These are phyloP conservation scores for Enteromius paludinosus DNA, from an alignment of 2,797 vertebrate genomes.

Conservation along the genomic window DNA sequence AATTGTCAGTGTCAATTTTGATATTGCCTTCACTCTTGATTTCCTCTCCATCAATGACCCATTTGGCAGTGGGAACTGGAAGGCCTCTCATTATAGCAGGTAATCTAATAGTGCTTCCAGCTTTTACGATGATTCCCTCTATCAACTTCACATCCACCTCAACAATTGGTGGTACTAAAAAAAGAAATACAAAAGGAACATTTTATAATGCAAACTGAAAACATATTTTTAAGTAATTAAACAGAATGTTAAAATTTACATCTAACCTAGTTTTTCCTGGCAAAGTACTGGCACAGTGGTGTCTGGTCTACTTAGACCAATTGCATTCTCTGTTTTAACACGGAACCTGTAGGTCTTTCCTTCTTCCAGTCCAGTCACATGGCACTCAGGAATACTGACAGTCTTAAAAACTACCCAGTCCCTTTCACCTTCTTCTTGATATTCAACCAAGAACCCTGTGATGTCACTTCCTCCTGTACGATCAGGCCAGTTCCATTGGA, in stretches of 20 bases:
- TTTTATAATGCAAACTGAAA: background rate
- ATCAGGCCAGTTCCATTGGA: constrained; percentile 97
- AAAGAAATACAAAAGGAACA: constrained; percentile 47
- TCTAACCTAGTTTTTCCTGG: constrained; percentile 94
- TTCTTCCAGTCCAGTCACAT: constrained; percentile 92
- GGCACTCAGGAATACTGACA: constrained; percentile 91
- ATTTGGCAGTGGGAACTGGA: constrained; percentile 91
- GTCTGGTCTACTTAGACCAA: constrained; percentile 95
- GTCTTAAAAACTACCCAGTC: constrained; percentile 97
- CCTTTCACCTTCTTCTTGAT: constrained; percentile 91
- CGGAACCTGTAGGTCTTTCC: constrained; percentile 97
- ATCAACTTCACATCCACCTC: constrained; percentile 95
- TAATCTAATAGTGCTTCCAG: constrained; percentile 92
- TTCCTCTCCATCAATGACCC: constrained; percentile 89
- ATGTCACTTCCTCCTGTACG: constrained; percentile 96
- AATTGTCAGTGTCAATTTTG: constrained; percentile 93
- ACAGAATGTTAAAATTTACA: background rate
- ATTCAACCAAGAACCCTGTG: constrained; percentile 97
- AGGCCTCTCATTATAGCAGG: constrained; percentile 97
- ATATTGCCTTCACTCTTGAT: constrained; percentile 86
- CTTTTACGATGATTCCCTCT: constrained; percentile 96
- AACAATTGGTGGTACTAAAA: constrained; percentile 89
- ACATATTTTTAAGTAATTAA: background rate
- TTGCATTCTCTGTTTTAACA: constrained; percentile 93
- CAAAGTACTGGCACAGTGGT: constrained; percentile 97